Evolutionary conservation across 2,113 vertebrate species (phyloP).

Genomic region (Sminthopsis crassicaudata): DNA sequence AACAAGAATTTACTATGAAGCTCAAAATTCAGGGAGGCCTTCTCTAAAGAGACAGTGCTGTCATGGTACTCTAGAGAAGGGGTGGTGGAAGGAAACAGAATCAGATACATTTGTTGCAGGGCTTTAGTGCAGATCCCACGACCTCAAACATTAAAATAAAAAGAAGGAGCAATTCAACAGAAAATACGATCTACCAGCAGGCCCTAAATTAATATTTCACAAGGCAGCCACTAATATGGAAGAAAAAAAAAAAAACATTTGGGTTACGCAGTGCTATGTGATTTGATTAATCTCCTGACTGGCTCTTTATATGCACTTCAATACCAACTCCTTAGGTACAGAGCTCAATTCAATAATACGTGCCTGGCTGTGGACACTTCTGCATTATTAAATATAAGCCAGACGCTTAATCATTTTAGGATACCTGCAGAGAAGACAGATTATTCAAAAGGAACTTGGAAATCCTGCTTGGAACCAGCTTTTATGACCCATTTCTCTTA

Average conservation of each 20-base stretch:
- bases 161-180: conserved; percentile 3
- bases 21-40: neutral
- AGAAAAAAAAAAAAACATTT: neutral
- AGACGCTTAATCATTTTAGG: neutral
- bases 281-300: accelerated
- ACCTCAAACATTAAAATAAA: neutral
- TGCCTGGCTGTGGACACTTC: conserved; percentile 26
- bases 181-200: accelerated
- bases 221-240: neutral
- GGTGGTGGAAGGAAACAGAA: neutral
- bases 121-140: neutral
- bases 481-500: neutral
- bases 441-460: neutral
- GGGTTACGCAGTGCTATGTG: neutral
- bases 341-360: accelerated
- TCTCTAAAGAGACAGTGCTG: neutral
- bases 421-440: accelerated
- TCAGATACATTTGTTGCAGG: accelerated
- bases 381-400: conserved; percentile 43
- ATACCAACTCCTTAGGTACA: neutral
- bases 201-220: neutral
- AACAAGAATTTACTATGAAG: neutral
- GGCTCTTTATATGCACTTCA: neutral
- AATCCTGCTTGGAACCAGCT: neutral
- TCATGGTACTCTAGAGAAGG: accelerated